Evolutionary conservation across 2,888 invertebrate genomes (phyloP).

Genomic region (Scaptodrosophila latifasciaeformis): DNA sequence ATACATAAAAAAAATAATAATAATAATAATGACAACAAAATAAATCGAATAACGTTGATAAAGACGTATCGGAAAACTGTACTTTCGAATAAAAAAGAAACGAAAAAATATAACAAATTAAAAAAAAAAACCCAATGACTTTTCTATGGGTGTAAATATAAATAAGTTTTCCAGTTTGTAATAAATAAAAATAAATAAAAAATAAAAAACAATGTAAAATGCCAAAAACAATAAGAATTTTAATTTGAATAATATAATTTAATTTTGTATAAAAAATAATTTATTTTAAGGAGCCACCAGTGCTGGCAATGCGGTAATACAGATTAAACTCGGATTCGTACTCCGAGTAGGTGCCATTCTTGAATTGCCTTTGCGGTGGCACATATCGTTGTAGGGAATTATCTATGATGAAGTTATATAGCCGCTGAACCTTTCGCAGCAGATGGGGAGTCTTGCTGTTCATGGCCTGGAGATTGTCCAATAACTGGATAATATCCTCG

Average conservation of each 20-base stretch:
- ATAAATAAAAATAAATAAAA: constrained; percentile 33
- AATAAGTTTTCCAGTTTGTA: constrained; percentile 55
- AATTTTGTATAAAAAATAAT: constrained; percentile 6
- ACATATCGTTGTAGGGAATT: constrained; percentile 71
- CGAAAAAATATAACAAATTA: constrained; percentile 30
- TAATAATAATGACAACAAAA: constrained; percentile 15
- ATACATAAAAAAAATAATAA: constrained; percentile 3
- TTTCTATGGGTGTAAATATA: constrained; percentile 55
- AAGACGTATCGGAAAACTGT: constrained; percentile 26
- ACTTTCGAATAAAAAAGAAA: constrained; percentile 49
- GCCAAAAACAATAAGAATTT: neutral
- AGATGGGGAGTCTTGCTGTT: constrained; percentile 57
- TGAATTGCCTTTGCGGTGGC: constrained; percentile 59
- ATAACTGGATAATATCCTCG: constrained; percentile 66
- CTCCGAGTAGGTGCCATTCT: constrained; percentile 68
- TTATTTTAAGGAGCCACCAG: constrained; percentile 56
- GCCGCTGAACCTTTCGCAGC: constrained; percentile 58
- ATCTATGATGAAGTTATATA: constrained; percentile 64
- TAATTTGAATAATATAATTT: neutral
- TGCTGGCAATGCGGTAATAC: constrained; percentile 75
- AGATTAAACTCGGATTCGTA: constrained; percentile 72
- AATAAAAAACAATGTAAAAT: constrained; percentile 30
- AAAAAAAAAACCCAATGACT: neutral
- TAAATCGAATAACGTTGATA: constrained; percentile 22
- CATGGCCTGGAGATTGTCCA: constrained; percentile 68